Evolutionary conservation across 2,888 invertebrate species (phyloP).

Genomic region (Iselma pallidipennis): DNA sequence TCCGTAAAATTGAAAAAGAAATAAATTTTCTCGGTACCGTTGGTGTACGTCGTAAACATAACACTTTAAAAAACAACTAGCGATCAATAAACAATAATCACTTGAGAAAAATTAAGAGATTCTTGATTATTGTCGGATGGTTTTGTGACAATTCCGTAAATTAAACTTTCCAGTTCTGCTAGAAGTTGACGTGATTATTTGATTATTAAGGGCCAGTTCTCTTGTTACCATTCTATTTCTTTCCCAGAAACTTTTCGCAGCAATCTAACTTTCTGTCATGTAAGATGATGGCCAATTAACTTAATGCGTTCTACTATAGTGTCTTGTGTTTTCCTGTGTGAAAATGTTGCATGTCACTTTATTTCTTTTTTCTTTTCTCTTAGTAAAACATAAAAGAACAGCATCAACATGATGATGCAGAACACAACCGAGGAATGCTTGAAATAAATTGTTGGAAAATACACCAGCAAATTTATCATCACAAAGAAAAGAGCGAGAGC

Average conservation of each 20-base stretch:
- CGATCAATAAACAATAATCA: too few species aligned
- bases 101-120: too few species aligned
- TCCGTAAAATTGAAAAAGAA: background rate
- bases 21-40: too few species aligned
- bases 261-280: background rate
- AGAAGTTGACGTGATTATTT: too few species aligned
- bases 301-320: background rate
- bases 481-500: background rate
- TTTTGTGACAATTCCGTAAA: background rate
- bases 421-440: background rate
- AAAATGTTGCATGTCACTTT: background rate
- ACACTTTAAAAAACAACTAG: background rate
- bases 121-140: too few species aligned
- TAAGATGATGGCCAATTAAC: background rate
- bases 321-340: background rate
- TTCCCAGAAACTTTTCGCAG: background rate
- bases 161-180: background rate
- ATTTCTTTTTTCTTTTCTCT: background rate
- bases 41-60: background rate
- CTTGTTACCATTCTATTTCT: background rate
- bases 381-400: background rate
- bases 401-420: background rate
- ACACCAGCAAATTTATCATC: background rate
- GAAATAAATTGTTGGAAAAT: background rate
- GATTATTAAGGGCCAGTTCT: too few species aligned